Percentiles rank a stretch among this genome's conserved stretches.
These are phyloP conservation scores for Columba livia DNA, from an alignment of 2,113 vertebrate genomes.

Conservation along the genomic window DNA sequence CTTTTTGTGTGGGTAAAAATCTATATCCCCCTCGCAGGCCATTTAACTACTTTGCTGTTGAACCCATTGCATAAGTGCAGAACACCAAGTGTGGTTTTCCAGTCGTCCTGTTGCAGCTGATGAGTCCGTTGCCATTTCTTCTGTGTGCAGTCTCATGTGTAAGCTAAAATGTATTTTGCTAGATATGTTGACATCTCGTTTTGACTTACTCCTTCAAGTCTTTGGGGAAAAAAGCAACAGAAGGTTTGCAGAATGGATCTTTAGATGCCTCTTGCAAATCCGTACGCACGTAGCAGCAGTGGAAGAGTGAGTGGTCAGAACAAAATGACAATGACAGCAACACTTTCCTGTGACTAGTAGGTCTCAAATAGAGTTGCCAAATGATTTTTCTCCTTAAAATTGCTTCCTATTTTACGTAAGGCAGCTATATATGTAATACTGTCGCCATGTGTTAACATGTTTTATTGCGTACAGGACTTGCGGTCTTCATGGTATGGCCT, in stretches of 20 bases:
- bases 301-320: background rate
- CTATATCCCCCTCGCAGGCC: background rate
- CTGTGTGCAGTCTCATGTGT: rapidly evolving
- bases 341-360: background rate
- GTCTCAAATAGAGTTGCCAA: background rate
- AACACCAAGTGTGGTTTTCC: background rate
- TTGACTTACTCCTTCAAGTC: background rate
- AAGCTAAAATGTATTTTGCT: background rate
- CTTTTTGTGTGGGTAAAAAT: background rate
- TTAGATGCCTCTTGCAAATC: background rate
- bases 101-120: background rate
- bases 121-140: rapidly evolving
- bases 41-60: background rate
- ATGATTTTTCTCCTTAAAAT: background rate
- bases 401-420: background rate
- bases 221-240: rapidly evolving
- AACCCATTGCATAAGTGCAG: background rate
- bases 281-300: rapidly evolving
- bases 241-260: background rate
- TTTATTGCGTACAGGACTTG: background rate
- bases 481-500: background rate
- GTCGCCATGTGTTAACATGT: rapidly evolving
- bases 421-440: background rate
- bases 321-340: background rate
- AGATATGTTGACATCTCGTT: background rate